A percentile compares a stretch with the other conserved stretches of the same genome.
These are phyloP conservation scores for Ennomos quercinarius DNA, from an alignment of 2,888 invertebrate genomes.

Conservation along the genomic window DNA sequence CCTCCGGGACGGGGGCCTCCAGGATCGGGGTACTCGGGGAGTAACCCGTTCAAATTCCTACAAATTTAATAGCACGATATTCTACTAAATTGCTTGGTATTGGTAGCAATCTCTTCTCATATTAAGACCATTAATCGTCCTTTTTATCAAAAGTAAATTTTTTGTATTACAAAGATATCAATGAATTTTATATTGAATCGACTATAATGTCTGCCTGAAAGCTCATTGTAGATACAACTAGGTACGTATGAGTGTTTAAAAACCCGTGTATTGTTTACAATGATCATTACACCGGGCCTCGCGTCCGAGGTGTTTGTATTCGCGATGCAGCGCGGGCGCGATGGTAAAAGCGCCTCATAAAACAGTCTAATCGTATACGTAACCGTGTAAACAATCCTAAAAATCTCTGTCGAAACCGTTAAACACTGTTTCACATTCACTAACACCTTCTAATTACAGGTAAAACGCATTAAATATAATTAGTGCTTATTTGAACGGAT, in stretches of 20 bases:
- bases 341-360: slow-evolving; percentile 69
- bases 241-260: slow-evolving; percentile 50
- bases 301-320: slow-evolving; percentile 63
- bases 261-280: slow-evolving; percentile 66
- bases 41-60: slow-evolving; percentile 24
- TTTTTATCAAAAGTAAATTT: too few relatives aligned
- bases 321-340: slow-evolving; percentile 64
- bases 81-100: slow-evolving; percentile 8
- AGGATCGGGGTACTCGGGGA: too few relatives aligned
- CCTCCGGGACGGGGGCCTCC: too few relatives aligned
- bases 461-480: slow-evolving; percentile 81
- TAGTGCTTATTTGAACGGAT: slow-evolving; percentile 78
- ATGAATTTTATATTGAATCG: neutral
- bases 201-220: slow-evolving; percentile 34
- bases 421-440: slow-evolving; percentile 76
- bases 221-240: slow-evolving; percentile 36
- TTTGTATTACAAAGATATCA: too few relatives aligned
- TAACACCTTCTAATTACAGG: slow-evolving; percentile 83
- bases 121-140: too few relatives aligned
- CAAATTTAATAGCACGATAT: slow-evolving; percentile 1
- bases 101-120: slow-evolving; percentile 21
- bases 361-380: slow-evolving; percentile 68
- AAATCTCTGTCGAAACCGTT: slow-evolving; percentile 67
- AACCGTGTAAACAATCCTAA: slow-evolving; percentile 67
- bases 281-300: slow-evolving; percentile 64